phyloP scores from a whole-genome alignment of 2,797 vertebrate genomes.

The Karalla daura region DNA sequence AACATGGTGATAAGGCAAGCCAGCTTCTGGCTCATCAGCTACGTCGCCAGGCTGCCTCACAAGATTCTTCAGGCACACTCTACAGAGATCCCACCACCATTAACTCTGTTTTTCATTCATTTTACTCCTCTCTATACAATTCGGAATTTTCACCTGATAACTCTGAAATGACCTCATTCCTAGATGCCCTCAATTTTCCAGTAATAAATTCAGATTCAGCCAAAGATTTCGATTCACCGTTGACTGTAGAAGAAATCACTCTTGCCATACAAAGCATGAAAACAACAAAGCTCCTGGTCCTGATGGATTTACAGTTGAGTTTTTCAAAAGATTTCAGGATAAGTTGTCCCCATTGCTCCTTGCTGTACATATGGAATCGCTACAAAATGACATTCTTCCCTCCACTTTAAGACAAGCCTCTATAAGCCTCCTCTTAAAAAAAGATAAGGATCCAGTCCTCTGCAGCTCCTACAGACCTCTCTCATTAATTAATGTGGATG shows the following conservation, averaged over 20 bases:
- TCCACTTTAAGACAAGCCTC: constrained; percentile 7
- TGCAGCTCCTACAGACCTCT: constrained; percentile 1
- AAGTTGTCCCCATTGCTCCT: not conserved
- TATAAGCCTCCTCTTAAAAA: not conserved
- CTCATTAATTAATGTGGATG: not conserved
- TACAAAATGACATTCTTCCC: not conserved
- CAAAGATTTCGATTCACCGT: not conserved
- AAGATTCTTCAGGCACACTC: not conserved
- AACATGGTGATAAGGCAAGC: not conserved
- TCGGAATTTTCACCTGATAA: not conserved
- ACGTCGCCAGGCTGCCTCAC: not conserved
- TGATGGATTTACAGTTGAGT: not conserved
- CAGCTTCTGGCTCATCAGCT: not conserved
- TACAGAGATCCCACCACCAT: not conserved
- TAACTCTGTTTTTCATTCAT: not conserved
- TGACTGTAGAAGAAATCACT: not conserved
- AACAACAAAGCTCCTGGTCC: constrained; percentile 3
- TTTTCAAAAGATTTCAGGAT: not conserved
- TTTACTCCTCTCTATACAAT: not conserved
- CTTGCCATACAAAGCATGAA: not conserved
- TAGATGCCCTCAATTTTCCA: not conserved
- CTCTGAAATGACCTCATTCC: not conserved
- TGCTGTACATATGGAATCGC: not conserved
- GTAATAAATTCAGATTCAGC: not conserved
- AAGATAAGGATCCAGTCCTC: not conserved